Conservation (phyloP, 2,113 vertebrate genomes). For the Psophia crepitans region DNA sequence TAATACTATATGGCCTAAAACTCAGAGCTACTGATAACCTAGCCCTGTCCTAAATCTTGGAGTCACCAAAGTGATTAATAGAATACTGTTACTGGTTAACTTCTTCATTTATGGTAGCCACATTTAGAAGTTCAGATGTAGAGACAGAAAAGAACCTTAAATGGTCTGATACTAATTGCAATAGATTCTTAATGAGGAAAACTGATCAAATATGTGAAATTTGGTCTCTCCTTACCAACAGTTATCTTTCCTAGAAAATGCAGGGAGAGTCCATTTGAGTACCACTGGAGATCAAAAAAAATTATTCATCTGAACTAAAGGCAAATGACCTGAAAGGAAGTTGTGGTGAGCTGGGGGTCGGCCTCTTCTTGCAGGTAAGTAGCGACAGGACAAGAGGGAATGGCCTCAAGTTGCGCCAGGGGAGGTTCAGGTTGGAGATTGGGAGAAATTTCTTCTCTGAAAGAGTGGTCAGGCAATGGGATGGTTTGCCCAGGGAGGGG, state of each 20-base stretch:
- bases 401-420: no score
- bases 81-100: not conserved
- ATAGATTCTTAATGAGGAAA: not conserved
- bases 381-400: no score
- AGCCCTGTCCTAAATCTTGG: not conserved
- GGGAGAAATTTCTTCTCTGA: no score
- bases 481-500: no score
- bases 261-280: not conserved
- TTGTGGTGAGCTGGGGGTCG: no score
- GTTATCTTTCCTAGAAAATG: not conserved
- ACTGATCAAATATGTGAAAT: not conserved
- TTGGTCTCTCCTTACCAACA: not conserved
- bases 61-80: not conserved
- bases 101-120: not conserved
- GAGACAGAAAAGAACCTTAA: not conserved
- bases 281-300: not conserved
- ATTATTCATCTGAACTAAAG: not conserved
- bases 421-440: no score
- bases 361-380: no score
- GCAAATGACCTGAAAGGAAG: no score
- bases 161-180: not conserved
- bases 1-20: not conserved
- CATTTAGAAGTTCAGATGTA: not conserved
- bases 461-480: no score
- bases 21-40: not conserved